Base-by-base conservation (phyloP, 2,797 vertebrate species). In the Leontocebus nigricollis region DNA sequence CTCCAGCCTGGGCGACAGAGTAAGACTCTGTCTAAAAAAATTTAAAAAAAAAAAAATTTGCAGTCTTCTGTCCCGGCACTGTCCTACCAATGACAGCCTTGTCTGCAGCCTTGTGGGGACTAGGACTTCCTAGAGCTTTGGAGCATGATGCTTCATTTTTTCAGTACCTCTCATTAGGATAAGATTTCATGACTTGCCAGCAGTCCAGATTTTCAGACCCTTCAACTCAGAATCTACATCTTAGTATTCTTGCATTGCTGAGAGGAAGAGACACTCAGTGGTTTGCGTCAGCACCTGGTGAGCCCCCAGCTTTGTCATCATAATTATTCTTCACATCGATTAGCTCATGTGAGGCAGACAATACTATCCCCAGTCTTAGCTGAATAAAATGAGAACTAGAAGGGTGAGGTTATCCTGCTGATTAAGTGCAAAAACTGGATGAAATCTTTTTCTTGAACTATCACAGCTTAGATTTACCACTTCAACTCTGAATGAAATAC, bases 401-500 rank as follows among this genome's bases (percentile, higher is more conserved):
- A 93, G 81, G 24, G 27, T 55, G 22, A 80, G 70, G 13, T 57
- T 17, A 33, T 10, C 44, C 41, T 50, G 15, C 94, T 67, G 30
- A 14, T 48, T 48, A 70, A 67, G 27, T 59, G 13, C 30, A 61
- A 52, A 84, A 70, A 67, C 20, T 59, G 15, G 9, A 94, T 26
- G 59, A 92, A n/a, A 46, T 52, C 26, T 85, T 76, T 79, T 75
- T 70, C 64, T 93, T 72, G 50, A 79, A 61, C 24, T 61, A 48
- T 30, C 14, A 13, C 41, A 87, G 46, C 2, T 19, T 84, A 59
- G 20, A 12, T 86, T 85, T 95, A 52, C 52, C 72, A 39, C 48
- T 82, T 27, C 67, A 80, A 84, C 83, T 94, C 72, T 55, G 27
- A 93, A 95, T 55, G n/a, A 93, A 95, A 77, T 93, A 88, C 36